A percentile compares a stretch with the other conserved stretches of the same genome.
phyloP scores from a whole-genome alignment of 1,140 invertebrate genomes.

The Brachionus plicatilis region DNA sequence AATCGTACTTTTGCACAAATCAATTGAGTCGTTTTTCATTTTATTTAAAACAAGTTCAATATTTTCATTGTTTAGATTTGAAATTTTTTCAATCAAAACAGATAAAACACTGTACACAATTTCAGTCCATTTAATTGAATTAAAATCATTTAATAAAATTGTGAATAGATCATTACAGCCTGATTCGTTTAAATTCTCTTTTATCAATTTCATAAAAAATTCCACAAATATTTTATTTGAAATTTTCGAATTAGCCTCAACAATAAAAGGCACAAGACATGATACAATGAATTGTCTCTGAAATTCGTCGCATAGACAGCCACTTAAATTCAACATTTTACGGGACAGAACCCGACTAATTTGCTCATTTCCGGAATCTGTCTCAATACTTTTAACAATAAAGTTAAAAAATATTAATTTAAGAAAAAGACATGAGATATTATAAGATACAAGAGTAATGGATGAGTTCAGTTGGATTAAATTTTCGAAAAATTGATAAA shows the following conservation, averaged over 20 bases:
- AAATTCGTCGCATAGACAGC: not conserved
- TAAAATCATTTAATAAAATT: not conserved
- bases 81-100: not conserved
- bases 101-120: not conserved
- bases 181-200: not conserved
- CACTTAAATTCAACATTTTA: not conserved
- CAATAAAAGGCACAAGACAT: not conserved
- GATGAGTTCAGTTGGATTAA: not conserved
- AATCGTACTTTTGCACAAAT: not conserved
- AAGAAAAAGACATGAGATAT: not conserved
- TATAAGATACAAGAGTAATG: not conserved
- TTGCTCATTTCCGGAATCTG: not conserved
- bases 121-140: not conserved
- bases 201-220: not conserved
- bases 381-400: not conserved
- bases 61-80: not conserved
- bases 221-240: conserved; percentile 1
- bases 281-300: not conserved
- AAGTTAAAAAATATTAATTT: not conserved
- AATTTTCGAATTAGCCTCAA: not conserved
- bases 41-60: not conserved
- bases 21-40: conserved; percentile 13
- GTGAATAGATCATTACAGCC: not conserved
- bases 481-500: not conserved
- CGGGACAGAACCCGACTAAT: not conserved